These are phyloP conservation scores for Zophobas morio DNA, from an alignment of 1,140 invertebrate genomes.

Conservation along the genomic window DNA sequence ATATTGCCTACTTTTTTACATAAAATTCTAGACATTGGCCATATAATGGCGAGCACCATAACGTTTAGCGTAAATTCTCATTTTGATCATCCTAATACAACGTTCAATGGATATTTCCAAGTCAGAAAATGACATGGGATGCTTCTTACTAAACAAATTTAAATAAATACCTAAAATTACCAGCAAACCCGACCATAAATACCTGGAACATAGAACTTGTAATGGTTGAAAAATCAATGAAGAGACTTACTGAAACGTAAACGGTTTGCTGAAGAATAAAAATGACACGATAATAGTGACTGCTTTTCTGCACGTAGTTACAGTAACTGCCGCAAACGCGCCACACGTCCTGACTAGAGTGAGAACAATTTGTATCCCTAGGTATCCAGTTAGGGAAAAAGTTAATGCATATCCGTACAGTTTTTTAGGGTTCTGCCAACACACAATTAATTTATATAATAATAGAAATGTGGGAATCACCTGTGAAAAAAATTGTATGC, in stretches of 20 bases:
- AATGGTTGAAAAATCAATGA: slow-evolving; percentile 3
- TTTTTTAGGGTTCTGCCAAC: slow-evolving; percentile 76
- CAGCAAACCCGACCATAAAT: slow-evolving; percentile 90
- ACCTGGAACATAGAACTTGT: slow-evolving; percentile 74
- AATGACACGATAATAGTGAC: slow-evolving; percentile 95
- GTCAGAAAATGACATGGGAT: slow-evolving; percentile 66
- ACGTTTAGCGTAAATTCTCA: slow-evolving; percentile 56
- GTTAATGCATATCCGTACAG: slow-evolving; percentile 90
- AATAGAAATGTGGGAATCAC: slow-evolving; percentile 69
- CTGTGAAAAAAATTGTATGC: slow-evolving; percentile 83
- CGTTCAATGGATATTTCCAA: slow-evolving; percentile 57
- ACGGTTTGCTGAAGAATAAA: slow-evolving; percentile 94
- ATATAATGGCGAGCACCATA: slow-evolving; percentile 55
- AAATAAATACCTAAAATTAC: slow-evolving; percentile 93
- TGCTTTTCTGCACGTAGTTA: slow-evolving; percentile 90
- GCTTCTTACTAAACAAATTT: slow-evolving; percentile 87
- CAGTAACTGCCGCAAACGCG: slow-evolving; percentile 92
- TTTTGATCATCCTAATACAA: slow-evolving; percentile 51
- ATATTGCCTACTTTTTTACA: slow-evolving; percentile 7
- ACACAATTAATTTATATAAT: slow-evolving; percentile 59
- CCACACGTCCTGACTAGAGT: slow-evolving; percentile 89
- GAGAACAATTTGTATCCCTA: slow-evolving; percentile 93
- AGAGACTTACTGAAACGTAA: slow-evolving; percentile 88
- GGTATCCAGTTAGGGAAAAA: slow-evolving; percentile 91
- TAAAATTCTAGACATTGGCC: slow-evolving; percentile 52